These are phyloP conservation scores for Ptychobarbus kaznakovi DNA, from an alignment of 2,797 vertebrate genomes.

Conservation along the genomic window DNA sequence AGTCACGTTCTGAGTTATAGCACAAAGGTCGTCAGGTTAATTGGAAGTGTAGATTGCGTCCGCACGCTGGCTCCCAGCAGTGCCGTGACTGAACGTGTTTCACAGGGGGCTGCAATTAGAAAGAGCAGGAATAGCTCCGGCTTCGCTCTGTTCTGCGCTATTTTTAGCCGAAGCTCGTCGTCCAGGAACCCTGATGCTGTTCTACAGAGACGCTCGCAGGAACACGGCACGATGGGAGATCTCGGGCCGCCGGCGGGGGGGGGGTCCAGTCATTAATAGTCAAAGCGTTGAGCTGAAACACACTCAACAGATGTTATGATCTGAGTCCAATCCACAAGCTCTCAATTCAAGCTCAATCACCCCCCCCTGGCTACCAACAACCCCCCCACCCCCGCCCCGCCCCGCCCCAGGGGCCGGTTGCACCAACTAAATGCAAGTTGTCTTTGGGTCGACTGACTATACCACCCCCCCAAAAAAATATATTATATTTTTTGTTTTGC, in stretches of 20 bases:
- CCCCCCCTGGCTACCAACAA: too few relatives aligned
- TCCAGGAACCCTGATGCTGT: slow-evolving; percentile 63
- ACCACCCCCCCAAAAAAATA: too few relatives aligned
- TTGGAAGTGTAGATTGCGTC: slow-evolving; percentile 93
- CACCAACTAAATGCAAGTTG: slow-evolving; percentile 41
- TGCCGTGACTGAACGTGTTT: slow-evolving; percentile 81
- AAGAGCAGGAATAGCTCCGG: slow-evolving; percentile 67
- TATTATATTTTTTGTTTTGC: not conserved
- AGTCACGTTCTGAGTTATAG: slow-evolving; percentile 81
- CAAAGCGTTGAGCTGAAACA: not conserved
- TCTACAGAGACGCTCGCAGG: slow-evolving; percentile 15
- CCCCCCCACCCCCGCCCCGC: too few relatives aligned
- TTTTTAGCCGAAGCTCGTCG: slow-evolving; percentile 72
- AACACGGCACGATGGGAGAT: not conserved
- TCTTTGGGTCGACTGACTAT: slow-evolving; percentile 52
- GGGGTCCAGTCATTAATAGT: not conserved
- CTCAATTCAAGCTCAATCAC: not conserved
- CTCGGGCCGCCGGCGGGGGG: not conserved
- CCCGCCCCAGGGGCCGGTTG: too few relatives aligned
- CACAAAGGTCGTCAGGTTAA: slow-evolving; percentile 92
- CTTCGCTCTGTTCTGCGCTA: slow-evolving; percentile 62
- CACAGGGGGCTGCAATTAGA: slow-evolving; percentile 78
- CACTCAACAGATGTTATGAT: not conserved
- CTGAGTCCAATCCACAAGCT: not conserved
- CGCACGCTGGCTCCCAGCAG: slow-evolving; percentile 88